Base-by-base conservation (phyloP, 2,797 vertebrate species). In the Acanthurus tractus region DNA sequence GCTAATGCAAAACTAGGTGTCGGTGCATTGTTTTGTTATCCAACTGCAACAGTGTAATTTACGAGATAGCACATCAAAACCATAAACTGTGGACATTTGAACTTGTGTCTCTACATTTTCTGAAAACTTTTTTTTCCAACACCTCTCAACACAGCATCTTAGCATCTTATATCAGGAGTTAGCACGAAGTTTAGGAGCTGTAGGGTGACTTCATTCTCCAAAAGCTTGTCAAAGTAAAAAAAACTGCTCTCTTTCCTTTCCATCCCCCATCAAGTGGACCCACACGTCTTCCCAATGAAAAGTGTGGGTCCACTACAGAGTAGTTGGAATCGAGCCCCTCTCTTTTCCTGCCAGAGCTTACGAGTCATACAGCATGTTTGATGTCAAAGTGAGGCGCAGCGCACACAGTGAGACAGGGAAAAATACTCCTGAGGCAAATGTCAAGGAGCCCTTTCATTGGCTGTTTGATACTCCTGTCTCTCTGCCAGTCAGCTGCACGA, bases 391-490 rank as follows among this genome's bases (percentile, higher is more conserved):
- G 62, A 61, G 49, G 76, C 25, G 1, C 25, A 34, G 53, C 14
- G n/a, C 71, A 72, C 69, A 0, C 56, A 22, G 34, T 44, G 66
- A 80, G 74, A 63, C 54, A 3, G 52, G 17, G 34, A 63, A 53
- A 79, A 83, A 74, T 52, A 52, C 66, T 76, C 85, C 77, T 2
- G 70, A 78, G 76, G 78, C 74, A 42, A 74, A 85, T 75, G 74
- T 87, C 83, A 82, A 65, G 72, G 63, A 79, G 74, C 62, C 45
- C 63, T 82, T 82, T 82, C 73, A 65, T 56, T 86, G 74, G 63
- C 61, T 65, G 53, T 54, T 63, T 70, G 67, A 75, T 54, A 56
- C 55, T 65, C 29, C 65, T 70, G 56, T 80, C 25, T 9, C 56
- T 48, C 74, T 71, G 81, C 70, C 76, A 78, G 67, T 83, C 71